Evolutionary conservation across 2,797 vertebrate genomes (phyloP), one percentile per base, ranked within the genome.

Genomic region (Clarias pachynema): DNA sequence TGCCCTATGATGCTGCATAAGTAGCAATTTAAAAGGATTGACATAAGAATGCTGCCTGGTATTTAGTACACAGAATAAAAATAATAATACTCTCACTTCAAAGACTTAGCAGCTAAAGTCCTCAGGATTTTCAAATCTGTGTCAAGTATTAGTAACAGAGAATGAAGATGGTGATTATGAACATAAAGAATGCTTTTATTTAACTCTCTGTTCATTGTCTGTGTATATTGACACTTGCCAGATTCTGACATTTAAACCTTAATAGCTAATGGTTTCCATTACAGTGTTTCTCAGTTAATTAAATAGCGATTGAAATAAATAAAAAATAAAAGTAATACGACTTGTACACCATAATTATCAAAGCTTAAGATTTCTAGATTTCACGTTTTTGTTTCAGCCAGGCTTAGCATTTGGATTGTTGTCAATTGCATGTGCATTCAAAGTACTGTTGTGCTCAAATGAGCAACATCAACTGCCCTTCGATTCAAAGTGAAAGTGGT

Each of bases 361-460:
- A 40, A 37, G 31, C 31, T 34, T 20, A 69, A 37, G 31, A 69
- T 69, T 69, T 34, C 29, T 16, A 66, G 65, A 7, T 68, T 31
- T 29, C 5, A 5, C 37, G 29, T 4, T 7, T 70, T 82, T 82
- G 62, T 77, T 65, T 56, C 49, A 31, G 63, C 22, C 18, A 40
- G 18, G 2, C 29, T 59, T 82, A 14, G 60, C 37, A 12, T 34
- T 34, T 78, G 62, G 9, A 34, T 24, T 82, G 77, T 60, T 79
- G 31, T 44, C 66, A 65, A 57, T 73, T 37, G 77, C 62, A 59
- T 40, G 77, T 31, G 74, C 85, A 86, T 85, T 84, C 82, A 85
- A 90, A 86, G 83, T 81, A 40, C 70, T 86, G 87, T 89, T 89
- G 81, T 91, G 91, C 90, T 90, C 66, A 37, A 69, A 37, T 8